A percentile compares a stretch with the other conserved stretches of the same genome.
Evolutionary conservation across 2,888 invertebrate species (phyloP).

Genomic region (Gnatocerus cornutus): DNA sequence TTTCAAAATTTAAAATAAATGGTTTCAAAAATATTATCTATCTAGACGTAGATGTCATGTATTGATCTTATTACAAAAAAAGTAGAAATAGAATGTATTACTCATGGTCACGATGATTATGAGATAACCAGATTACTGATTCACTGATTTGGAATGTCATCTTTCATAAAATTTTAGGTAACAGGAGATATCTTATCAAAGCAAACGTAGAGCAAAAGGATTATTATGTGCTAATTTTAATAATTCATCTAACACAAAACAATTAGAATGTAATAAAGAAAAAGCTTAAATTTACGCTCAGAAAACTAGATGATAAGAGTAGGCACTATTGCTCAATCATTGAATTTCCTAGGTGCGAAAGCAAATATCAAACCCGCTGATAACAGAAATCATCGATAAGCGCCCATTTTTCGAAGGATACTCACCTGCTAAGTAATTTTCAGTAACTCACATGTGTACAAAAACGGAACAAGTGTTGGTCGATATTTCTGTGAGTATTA

Average conservation of each 20-base stretch:
- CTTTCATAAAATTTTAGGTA: background rate
- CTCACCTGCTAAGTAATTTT: slow-evolving; percentile 7
- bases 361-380: slow-evolving; percentile 5
- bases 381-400: slow-evolving; percentile 14
- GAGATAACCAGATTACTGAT: too few relatives aligned
- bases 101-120: too few relatives aligned
- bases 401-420: slow-evolving; percentile 11
- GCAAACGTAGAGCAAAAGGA: background rate
- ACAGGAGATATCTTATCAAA: background rate
- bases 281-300: too few relatives aligned
- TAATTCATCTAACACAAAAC: background rate
- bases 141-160: background rate
- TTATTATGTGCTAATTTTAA: background rate
- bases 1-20: too few relatives aligned
- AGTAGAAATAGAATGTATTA: too few relatives aligned
- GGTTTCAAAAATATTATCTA: too few relatives aligned
- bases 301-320: too few relatives aligned
- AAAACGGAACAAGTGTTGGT: slow-evolving; percentile 9
- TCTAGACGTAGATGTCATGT: too few relatives aligned
- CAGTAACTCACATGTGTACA: background rate
- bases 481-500: slow-evolving; percentile 19
- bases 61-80: too few relatives aligned
- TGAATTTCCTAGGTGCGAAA: background rate
- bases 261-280: background rate
- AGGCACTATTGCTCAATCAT: background rate